A percentile compares a stretch with the other conserved stretches of the same genome.
phyloP scores from a whole-genome alignment of 2,797 vertebrate species.

The Dendrocincla fuliginosa region DNA sequence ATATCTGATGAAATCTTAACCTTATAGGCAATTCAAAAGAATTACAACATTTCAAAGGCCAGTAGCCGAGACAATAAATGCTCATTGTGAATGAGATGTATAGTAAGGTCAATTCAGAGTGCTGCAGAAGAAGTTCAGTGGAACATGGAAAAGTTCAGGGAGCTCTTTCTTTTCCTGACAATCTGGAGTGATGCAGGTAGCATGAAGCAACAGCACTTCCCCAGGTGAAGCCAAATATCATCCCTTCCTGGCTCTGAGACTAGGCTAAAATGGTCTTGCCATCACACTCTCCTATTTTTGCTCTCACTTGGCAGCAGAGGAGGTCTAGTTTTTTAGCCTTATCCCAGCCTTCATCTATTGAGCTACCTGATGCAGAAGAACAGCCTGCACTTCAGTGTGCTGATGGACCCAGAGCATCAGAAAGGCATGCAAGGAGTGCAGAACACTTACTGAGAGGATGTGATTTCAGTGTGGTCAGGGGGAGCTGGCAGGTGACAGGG shows the following conservation, averaged over 20 bases:
- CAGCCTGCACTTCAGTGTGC: neutral
- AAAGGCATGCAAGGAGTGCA: neutral
- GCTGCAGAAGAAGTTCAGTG: neutral
- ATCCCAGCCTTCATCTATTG: neutral
- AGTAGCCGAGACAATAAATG: neutral
- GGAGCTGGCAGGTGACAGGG: neutral
- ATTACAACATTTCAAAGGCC: neutral
- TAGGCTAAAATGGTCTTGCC: neutral
- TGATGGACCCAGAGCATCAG: neutral
- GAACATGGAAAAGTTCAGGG: neutral
- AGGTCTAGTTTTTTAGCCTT: neutral
- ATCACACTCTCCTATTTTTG: neutral
- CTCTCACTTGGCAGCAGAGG: neutral
- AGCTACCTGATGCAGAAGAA: neutral
- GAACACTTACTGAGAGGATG: neutral
- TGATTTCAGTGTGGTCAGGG: neutral
- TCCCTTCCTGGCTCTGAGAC: neutral
- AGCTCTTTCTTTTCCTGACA: neutral
- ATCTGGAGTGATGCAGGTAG: neutral
- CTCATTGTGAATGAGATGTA: neutral
- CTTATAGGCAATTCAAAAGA: neutral
- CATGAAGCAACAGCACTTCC: neutral
- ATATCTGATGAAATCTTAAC: neutral
- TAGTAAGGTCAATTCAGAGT: neutral
- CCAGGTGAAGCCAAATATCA: neutral